A percentile compares a stretch with the other conserved stretches of the same genome.
phyloP scores from a whole-genome alignment of 2,797 vertebrate genomes.

The Streptopelia turtur region DNA sequence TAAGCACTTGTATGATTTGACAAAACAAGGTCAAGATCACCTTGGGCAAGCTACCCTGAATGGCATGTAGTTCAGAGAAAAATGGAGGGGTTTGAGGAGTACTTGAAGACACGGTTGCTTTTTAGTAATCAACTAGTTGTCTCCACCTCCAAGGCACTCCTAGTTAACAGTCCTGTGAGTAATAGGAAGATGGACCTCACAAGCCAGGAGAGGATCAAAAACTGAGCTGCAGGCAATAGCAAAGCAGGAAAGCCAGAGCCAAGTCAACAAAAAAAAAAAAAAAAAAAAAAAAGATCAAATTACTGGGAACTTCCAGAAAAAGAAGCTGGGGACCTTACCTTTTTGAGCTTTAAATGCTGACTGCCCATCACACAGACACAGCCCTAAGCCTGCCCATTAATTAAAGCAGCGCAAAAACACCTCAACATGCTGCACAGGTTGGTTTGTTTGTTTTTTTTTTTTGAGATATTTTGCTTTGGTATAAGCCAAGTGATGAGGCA shows the following conservation, averaged over 20 bases:
- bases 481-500: not conserved
- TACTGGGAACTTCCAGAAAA: not conserved
- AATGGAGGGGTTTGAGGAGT: conserved; percentile 18
- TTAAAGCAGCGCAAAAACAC: not conserved
- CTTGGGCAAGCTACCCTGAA: conserved; percentile 23
- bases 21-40: not conserved
- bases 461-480: not conserved
- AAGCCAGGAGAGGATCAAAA: not conserved
- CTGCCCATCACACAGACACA: not conserved
- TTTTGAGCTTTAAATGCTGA: not conserved
- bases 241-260: conserved; percentile 9
- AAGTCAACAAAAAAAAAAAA: not conserved
- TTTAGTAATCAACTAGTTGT: conserved; percentile 40
- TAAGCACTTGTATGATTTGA: conserved; percentile 27
- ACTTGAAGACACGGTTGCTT: conserved; percentile 47
- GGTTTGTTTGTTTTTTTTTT: not conserved
- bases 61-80: not conserved
- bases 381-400: not conserved
- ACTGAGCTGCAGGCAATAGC: conserved; percentile 20
- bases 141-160: conserved; percentile 50
- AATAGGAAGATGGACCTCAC: not conserved
- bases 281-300: not conserved
- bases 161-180: conserved; percentile 38
- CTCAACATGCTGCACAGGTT: not conserved
- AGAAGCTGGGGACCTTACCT: not conserved